Evolutionary conservation across 1,140 invertebrate genomes (phyloP).

Genomic region (Anastatus disparis): DNA sequence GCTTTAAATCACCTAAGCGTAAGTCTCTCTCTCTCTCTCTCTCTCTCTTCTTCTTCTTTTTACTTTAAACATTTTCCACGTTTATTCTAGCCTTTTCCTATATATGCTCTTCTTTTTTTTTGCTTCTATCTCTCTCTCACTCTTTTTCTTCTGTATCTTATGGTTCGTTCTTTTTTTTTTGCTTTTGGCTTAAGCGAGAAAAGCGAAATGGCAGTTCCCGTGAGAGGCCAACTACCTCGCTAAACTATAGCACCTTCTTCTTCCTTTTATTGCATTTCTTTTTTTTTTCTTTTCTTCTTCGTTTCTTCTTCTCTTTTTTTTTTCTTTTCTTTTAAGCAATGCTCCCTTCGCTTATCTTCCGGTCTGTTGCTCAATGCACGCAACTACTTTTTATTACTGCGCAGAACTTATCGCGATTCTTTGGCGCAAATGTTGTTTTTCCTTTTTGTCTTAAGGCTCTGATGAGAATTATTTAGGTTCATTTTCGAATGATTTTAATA

Average conservation of each 20-base stretch:
- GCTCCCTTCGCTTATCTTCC: constrained; percentile 17
- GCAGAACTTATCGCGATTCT: constrained; percentile 10
- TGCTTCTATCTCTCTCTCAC: neutral
- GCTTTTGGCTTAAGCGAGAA: neutral
- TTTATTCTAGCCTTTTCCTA: constrained; percentile 48
- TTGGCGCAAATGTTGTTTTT: no score
- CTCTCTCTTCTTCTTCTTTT: neutral
- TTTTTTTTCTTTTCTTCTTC: constrained; percentile 8
- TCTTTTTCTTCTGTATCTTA: neutral
- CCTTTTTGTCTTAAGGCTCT: no score
- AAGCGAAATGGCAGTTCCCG: constrained; percentile 24
- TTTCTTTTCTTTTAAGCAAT: no score
- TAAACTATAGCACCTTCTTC: neutral
- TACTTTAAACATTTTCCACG: constrained; percentile 37
- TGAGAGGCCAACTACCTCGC: constrained; percentile 29
- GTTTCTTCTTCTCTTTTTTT: no score
- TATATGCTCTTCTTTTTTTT: no score
- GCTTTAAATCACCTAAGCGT: constrained; percentile 49
- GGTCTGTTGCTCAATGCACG: constrained; percentile 1
- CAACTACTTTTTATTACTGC: constrained; percentile 23
- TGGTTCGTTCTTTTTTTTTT: neutral
- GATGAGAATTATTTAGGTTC: no score
- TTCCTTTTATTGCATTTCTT: constrained; percentile 34
- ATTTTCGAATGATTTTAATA: no score
- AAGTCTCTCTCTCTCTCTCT: neutral